Evolutionary conservation across 2,797 vertebrate species (phyloP).

Genomic region (Lutjanus argentimaculatus): DNA sequence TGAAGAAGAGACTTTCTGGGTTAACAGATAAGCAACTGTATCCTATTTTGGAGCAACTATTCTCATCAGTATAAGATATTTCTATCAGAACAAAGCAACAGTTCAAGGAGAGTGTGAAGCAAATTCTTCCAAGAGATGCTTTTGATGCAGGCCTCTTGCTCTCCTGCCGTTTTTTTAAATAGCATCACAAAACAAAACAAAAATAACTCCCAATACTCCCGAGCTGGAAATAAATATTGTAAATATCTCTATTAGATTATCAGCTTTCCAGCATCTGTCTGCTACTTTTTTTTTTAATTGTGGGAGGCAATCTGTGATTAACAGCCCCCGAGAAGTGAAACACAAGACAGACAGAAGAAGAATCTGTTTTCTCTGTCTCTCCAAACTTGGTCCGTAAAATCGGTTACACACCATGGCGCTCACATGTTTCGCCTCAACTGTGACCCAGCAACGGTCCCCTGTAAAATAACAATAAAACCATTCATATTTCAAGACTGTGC

Average conservation of each 20-base stretch:
- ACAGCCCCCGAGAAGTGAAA: slow-evolving; percentile 14
- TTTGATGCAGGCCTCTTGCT: slow-evolving; percentile 50
- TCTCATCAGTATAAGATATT: slow-evolving; percentile 56
- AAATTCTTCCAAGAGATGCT: slow-evolving; percentile 36
- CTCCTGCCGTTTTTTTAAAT: slow-evolving; percentile 32
- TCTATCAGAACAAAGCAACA: slow-evolving; percentile 60
- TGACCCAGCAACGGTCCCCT: slow-evolving; percentile 49
- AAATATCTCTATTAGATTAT: slow-evolving; percentile 25
- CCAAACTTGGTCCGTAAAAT: slow-evolving; percentile 60
- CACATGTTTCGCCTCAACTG: slow-evolving; percentile 50
- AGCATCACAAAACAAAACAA: slow-evolving; percentile 39
- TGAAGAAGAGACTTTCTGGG: slow-evolving; percentile 28
- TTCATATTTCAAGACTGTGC: slow-evolving; percentile 48
- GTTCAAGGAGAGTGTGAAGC: slow-evolving; percentile 65
- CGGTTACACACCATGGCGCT: slow-evolving; percentile 35
- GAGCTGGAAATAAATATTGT: slow-evolving; percentile 48
- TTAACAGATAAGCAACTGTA: slow-evolving; percentile 36
- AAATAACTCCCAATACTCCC: slow-evolving; percentile 53
- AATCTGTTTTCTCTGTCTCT: slow-evolving; percentile 32
- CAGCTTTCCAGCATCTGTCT: slow-evolving; percentile 20
- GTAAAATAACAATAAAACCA: slow-evolving; percentile 57
- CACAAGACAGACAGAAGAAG: slow-evolving; percentile 11
- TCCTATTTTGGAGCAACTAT: slow-evolving; percentile 51
- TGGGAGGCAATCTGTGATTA: slow-evolving; percentile 40
- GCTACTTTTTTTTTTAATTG: slow-evolving; percentile 18